Evolutionary conservation across 2,113 vertebrate species (phyloP), one percentile per base, ranked within the genome.

Genomic region (Callithrix jacchus): DNA sequence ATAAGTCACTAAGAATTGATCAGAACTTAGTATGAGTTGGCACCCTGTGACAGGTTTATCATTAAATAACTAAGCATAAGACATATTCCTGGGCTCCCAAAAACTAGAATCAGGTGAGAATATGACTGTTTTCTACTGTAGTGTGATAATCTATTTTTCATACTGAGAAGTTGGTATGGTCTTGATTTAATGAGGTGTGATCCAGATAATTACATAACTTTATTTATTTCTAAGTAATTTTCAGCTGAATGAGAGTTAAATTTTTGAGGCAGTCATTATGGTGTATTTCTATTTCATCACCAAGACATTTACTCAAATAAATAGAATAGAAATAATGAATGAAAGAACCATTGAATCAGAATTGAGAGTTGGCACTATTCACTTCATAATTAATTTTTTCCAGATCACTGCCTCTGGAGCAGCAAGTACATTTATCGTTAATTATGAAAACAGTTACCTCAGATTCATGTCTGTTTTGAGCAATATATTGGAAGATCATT

Each of bases 311-410:
- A 82, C 88, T 98, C 97, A 95, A 98, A 94, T 95, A 11, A 97
- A 82, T 82, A 95, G 87, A 95, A 42, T 21, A 93, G 87, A 91
- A 95, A 10, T 23, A 97, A 96, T 93, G 74, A 98, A 93, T 96
- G 88, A 87, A 95, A 95, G 21, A 96, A 77, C 45, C 3, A 54
- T 40, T 95, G 95, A 95, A 92, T 96, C 61, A 97, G 84, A 89
- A 97, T 42, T 94, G 83, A 97, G 79, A 96, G 47, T 47, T 93
- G 87, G 54, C 42, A 76, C 2, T 52, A n/a, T 30, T 47, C 66
- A 95, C 97, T 98, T 97, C 54, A 95, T 97, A 98, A 97, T 96
- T 89, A 95, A 94, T 95, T 91, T 96, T 95, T 93, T 95, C 91
- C n/a, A 97, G 97, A 32, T 49, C 89, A 97, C 20, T 70, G 66